Evolutionary conservation across 2,888 invertebrate genomes (phyloP), one percentile per base, ranked within the genome.

Genomic region (Alloscopus bannaensis): DNA sequence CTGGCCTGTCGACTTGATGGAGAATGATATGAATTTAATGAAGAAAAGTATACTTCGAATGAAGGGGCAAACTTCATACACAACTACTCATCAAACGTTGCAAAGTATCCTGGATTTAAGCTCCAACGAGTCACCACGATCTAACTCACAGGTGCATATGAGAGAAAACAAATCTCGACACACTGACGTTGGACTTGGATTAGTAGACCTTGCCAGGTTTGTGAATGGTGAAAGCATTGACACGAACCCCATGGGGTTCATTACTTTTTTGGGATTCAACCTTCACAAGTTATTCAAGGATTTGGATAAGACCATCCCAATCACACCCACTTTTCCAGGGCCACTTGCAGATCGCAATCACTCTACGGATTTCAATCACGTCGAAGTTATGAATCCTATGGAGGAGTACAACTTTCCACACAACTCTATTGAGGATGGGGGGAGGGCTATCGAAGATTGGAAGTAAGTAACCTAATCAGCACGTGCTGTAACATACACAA

Each of bases 201-300:
- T 66, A 3, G 1, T 26, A 31, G 45, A 45, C 16, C 18, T 64
- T 11, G 64, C 45, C 3, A 4, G 64, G 4, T 42, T 42, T 24
- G 3, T 45, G 2, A 42, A 64, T 26, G 42, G 45, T 1, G 45
- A 42, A 8, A 16, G 64, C 2, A 24, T 45, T 8, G 3, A 24
- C 2, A n/a, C 42, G 4, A 64, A 64, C 40, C 31, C 40, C 1
- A 52, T 68, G 52, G 57, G 68, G 24, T 50, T 11, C 6, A 3
- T 68, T 29, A 36, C 55, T 4, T 40, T 52, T 36, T n/a, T 52
- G 42, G 55, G 75, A 6, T 66, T 68, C 57, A 75, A 75, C 40
- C 2, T 66, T 3, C 22, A 60, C 26, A 75, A 75, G 31, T 8
- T 75, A 3, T 28, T 60, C n/a, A 59, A 28, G 65, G 57, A 73